phyloP scores from a whole-genome alignment of 2,797 vertebrate species.

The Leucoraja ocellata region DNA sequence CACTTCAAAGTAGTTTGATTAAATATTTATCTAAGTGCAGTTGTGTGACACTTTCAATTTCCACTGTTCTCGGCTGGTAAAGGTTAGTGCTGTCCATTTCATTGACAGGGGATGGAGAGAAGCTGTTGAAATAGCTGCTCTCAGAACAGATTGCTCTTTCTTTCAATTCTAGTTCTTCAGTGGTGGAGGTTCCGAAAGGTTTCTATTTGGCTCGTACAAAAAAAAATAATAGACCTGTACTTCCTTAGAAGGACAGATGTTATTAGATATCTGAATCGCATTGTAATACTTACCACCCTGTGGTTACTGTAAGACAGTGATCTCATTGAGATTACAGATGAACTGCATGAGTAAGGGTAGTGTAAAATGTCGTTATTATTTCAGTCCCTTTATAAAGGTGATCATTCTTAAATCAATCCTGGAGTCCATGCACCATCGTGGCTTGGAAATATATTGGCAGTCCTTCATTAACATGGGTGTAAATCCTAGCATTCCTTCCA shows the following conservation, averaged over 20 bases:
- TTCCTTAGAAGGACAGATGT: not conserved
- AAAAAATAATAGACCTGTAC: not conserved
- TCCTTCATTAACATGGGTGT: not conserved
- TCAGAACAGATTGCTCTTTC: not conserved
- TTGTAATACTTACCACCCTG: not conserved
- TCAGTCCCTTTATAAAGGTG: not conserved
- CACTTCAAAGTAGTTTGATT: slow-evolving; percentile 3
- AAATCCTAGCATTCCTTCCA: not conserved
- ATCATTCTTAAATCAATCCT: not conserved
- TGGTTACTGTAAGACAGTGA: not conserved
- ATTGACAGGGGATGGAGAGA: not conserved
- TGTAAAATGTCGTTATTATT: not conserved
- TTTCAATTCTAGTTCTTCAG: not conserved
- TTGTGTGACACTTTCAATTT: slow-evolving; percentile 36
- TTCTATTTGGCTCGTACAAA: not conserved
- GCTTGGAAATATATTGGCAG: not conserved
- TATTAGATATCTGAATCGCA: not conserved
- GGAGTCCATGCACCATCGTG: not conserved
- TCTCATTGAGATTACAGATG: not conserved
- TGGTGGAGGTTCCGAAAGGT: not conserved
- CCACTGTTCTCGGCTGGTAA: not conserved
- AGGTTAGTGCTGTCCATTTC: slow-evolving; percentile 26
- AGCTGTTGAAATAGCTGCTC: not conserved
- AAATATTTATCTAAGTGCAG: slow-evolving; percentile 36
- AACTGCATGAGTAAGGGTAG: not conserved